These are phyloP conservation scores for Hippoglossus hippoglossus DNA, from an alignment of 2,797 vertebrate species.

Conservation along the genomic window DNA sequence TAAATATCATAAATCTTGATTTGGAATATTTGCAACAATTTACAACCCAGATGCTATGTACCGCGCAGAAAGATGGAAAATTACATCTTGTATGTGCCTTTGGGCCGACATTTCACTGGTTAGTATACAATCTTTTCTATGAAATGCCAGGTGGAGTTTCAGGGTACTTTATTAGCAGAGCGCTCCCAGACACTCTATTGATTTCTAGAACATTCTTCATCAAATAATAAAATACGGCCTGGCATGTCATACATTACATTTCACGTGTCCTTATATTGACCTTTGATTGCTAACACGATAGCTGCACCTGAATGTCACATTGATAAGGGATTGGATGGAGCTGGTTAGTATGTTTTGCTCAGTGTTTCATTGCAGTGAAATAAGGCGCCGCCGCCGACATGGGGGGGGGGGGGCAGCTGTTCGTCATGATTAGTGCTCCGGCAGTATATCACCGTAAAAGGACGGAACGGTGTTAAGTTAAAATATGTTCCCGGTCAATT, in stretches of 20 bases:
- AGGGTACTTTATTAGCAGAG: conserved; percentile 34
- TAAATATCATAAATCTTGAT: conserved; percentile 57
- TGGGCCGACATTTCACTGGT: conserved; percentile 35
- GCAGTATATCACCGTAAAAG: conserved; percentile 39
- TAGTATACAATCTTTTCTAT: conserved; percentile 23
- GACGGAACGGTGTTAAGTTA: conserved; percentile 29
- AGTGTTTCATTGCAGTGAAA: conserved; percentile 26
- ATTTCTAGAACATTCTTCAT: conserved; percentile 70
- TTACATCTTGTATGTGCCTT: conserved; percentile 36
- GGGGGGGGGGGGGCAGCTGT: conserved; percentile 21
- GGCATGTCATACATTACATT: conserved; percentile 59
- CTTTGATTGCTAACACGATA: conserved; percentile 57
- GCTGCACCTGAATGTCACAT: conserved; percentile 52
- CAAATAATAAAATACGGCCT: conserved; percentile 66
- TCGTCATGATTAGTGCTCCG: conserved; percentile 51
- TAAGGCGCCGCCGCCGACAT: conserved; percentile 36
- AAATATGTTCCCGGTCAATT: conserved; percentile 40
- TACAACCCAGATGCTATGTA: conserved; percentile 14
- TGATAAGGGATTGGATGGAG: conserved; percentile 55
- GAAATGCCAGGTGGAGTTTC: conserved; percentile 35
- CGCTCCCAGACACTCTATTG: conserved; percentile 56
- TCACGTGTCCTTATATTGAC: conserved; percentile 62
- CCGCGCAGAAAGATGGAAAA: conserved; percentile 49
- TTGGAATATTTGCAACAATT: conserved; percentile 37
- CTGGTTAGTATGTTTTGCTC: conserved; percentile 39